Base-by-base conservation (phyloP, 2,888 invertebrate genomes). In the Sthenelais limicola region DNA sequence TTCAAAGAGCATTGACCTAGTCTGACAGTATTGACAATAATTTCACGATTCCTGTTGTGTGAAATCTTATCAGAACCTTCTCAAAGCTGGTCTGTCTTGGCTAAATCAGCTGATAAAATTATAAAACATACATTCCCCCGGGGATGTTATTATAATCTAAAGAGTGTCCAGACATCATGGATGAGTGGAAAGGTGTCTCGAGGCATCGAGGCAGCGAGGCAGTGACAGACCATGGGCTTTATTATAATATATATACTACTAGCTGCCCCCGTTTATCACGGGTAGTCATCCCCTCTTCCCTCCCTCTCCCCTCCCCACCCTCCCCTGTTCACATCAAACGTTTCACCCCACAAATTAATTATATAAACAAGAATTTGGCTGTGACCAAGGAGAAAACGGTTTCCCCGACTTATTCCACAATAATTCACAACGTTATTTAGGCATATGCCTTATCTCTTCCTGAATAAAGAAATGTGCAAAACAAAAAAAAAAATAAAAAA, bases 31-130 rank as follows among this genome's bases (percentile, higher is more conserved):
- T 43, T 43, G 43, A 18, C 43, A 43, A 43, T 15, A 52, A 15
- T 49, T 49, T 49, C 9, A 49, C 49, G 5, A 52, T 52, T 26
- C 15, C 12, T 24, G 24, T 30, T 52, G 21, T 52, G 52, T 52
- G 52, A 52, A 52, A 52, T 52, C 52, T 52, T 52, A 52, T 52
- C 52, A 28, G 26, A 30, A 28, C 30, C 52, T 52, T 52, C 24
- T 52, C 52, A 52, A 52, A 52, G 52, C 24, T 26, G 5, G 15
- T 24, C 26, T 52, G 52, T 52, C n/a, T 15, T 12, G 2, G 21
- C 26, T 43, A 12, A 43, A 9, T 18, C 43, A 43, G 43, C 3
- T 52, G 52, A 3, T 52, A 15, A 30, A 24, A 30, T 52, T 15
- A n/a, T 52, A 24, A 52, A 15, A 30, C n/a, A 28, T 12, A 43